These are phyloP conservation scores for Anarhynchus alexandrinus DNA, from an alignment of 2,113 vertebrate genomes.

Conservation along the genomic window DNA sequence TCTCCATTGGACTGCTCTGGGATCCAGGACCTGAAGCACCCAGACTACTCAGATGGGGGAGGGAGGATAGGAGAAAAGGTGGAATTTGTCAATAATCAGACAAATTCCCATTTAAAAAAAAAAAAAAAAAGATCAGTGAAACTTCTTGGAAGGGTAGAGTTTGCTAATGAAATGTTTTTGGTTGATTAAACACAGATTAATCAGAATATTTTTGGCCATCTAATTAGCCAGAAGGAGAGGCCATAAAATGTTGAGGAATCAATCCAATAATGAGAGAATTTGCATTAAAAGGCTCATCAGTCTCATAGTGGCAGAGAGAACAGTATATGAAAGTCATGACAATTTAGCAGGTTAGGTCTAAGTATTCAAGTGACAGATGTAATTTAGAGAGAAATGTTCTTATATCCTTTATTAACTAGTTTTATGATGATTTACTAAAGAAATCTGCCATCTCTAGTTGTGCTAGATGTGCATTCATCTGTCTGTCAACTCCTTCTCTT, in stretches of 20 bases:
- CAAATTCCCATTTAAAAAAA: not conserved
- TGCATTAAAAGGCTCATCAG: not conserved
- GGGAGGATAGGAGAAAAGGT: not conserved
- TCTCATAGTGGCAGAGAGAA: not conserved
- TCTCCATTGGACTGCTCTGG: not conserved
- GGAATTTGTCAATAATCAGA: not conserved
- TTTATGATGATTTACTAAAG: not conserved
- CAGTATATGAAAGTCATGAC: not conserved
- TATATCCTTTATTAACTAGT: not conserved
- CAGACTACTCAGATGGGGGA: not conserved
- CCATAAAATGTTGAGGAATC: not conserved
- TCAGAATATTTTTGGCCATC: not conserved
- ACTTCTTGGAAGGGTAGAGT: not conserved
- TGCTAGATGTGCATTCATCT: not conserved
- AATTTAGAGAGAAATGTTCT: not conserved
- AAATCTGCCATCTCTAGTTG: not conserved
- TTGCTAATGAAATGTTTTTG: not conserved
- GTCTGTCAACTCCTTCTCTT: not conserved
- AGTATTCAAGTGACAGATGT: not conserved
- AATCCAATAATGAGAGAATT: not conserved
- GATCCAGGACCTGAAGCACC: not conserved
- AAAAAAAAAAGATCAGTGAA: not conserved
- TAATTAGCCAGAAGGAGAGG: not conserved
- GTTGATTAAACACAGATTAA: not conserved
- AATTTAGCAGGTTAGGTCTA: not conserved